Evolutionary conservation across 2,797 vertebrate species (phyloP), one percentile per base, ranked within the genome.

Genomic region (Rhinella marina): DNA sequence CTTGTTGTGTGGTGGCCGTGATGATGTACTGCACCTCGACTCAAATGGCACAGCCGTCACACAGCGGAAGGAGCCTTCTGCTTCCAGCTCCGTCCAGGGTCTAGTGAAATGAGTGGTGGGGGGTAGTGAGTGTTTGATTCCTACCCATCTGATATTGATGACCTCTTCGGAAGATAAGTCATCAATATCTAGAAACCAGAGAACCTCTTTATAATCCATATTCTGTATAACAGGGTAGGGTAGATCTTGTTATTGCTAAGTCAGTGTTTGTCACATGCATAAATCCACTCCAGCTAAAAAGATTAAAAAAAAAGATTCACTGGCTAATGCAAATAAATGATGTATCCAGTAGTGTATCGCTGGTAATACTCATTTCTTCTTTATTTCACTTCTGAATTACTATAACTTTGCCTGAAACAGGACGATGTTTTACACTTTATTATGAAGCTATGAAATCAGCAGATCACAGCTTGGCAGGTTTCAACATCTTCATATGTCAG

Each of bases 191-290:
- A 41, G 41, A 41, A 41, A 41, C 41, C 41, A 41, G 41, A 41
- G 41, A 41, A 41, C 41, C 41, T 6, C 88, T 92, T 73, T 93
- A 54, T 85, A 90, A 91, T 94, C 29, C 88, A 91, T 68, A 88
- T 93, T 94, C 93, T n/a, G 59, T 86, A 83, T 13, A 25, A 21
- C 16, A 64, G 59, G 11, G 29, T 72, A 83, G 57, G 27, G 48
- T 75, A 76, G 16, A 23, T 81, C 64, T 52, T 59, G 11, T 50
- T 82, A 32, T 54, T 56, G 78, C 87, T 82, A 81, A 66, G 76
- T 56, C 77, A 86, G 78, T 76, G 11, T 79, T 59, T 87, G 25
- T 56, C 21, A 73, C n/a, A 5, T 70, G 10, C n/a, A 8, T 29
- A 19, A 79, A 21, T 72, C 68, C 59, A 14, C 5, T 84, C 56